These are phyloP conservation scores for Drosophila rufa DNA, from an alignment of 1,140 invertebrate species.

Conservation along the genomic window DNA sequence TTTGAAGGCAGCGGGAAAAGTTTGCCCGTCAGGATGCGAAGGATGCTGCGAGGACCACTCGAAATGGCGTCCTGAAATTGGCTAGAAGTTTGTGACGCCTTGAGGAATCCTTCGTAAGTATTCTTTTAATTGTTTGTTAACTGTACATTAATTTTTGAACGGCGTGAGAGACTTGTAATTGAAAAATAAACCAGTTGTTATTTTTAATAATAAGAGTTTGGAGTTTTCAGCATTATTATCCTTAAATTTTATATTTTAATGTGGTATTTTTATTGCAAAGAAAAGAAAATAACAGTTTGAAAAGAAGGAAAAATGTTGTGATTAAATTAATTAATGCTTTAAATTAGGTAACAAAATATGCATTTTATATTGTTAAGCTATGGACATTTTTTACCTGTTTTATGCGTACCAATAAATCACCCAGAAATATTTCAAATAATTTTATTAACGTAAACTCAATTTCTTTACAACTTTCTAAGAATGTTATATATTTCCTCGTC, in stretches of 20 bases:
- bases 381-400: too few relatives aligned
- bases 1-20: constrained; percentile 13
- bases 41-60: constrained; percentile 8
- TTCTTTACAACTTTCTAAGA: too few relatives aligned
- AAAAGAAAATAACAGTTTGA: too few relatives aligned
- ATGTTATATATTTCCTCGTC: background rate
- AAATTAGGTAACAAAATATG: too few relatives aligned
- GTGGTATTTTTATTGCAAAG: too few relatives aligned
- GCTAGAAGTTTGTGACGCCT: constrained; percentile 24
- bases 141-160: constrained; percentile 23
- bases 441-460: too few relatives aligned
- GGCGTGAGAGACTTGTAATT: background rate
- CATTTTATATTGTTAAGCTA: too few relatives aligned
- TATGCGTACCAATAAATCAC: too few relatives aligned
- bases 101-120: constrained; percentile 12
- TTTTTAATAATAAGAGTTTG: background rate
- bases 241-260: too few relatives aligned
- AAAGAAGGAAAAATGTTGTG: too few relatives aligned
- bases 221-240: too few relatives aligned
- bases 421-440: background rate
- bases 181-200: background rate
- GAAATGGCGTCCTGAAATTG: constrained; percentile 18
- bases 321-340: too few relatives aligned
- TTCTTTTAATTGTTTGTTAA: constrained; percentile 28
- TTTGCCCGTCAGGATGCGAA: background rate